Percentiles rank a stretch among this genome's conserved stretches.
Conservation (phyloP, 2,797 vertebrate species). For the Psittacula derbiana region DNA sequence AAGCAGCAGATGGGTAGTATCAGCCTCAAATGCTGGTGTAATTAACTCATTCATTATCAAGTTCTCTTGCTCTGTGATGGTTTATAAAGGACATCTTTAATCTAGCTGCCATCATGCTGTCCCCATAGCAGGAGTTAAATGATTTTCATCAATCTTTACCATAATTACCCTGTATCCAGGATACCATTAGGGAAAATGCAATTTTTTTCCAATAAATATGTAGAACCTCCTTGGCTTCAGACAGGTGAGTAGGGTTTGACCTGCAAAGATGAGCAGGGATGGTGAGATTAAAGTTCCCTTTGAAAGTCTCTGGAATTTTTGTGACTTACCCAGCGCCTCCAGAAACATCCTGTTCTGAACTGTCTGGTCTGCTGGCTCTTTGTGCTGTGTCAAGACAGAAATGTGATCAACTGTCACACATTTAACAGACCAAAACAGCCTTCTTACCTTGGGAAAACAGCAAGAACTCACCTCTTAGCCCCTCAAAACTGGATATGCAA, state of each 20-base stretch:
- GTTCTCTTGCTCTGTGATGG: neutral
- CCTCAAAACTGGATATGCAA: neutral
- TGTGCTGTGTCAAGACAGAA: neutral
- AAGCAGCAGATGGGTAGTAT: conserved; percentile 71
- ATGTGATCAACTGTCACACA: neutral
- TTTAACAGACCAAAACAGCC: neutral
- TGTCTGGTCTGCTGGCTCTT: neutral
- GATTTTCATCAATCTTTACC: conserved; percentile 21
- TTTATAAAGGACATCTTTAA: conserved; percentile 51
- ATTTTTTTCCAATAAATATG: neutral
- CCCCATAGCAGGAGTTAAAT: conserved; percentile 36
- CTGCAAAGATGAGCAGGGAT: neutral
- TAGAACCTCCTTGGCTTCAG: neutral
- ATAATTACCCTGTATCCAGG: neutral
- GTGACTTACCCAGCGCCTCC: neutral
- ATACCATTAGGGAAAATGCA: neutral
- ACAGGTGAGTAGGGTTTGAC: neutral
- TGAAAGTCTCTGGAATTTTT: neutral
- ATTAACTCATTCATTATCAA: conserved; percentile 79
- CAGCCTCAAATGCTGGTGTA: conserved; percentile 61
- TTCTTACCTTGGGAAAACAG: neutral
- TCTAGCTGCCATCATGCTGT: conserved; percentile 20
- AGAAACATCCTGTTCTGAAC: neutral
- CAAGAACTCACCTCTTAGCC: neutral
- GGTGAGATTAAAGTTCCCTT: neutral